Percentiles rank a stretch among this genome's conserved stretches.
Conservation (phyloP, 92 coral and sea anemone genomes). For the Phenganax stokvisi region DNA sequence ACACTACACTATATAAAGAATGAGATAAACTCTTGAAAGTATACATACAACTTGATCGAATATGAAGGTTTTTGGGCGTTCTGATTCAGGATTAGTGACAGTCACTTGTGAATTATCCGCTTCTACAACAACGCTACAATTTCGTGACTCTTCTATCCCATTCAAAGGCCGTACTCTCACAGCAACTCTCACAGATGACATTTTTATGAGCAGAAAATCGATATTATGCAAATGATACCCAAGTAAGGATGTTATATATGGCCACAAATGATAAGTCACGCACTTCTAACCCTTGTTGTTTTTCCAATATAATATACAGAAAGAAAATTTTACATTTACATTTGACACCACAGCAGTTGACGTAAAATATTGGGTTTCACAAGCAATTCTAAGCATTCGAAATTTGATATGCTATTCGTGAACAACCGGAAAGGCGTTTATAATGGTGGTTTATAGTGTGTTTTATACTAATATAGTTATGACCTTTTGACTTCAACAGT, state of each 20-base stretch:
- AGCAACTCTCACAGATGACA: conserved; percentile 62
- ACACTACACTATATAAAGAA: neutral
- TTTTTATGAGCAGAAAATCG: conserved; percentile 26
- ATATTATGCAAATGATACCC: conserved; percentile 31
- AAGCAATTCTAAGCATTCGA: conserved; percentile 32
- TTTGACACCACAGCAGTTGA: conserved; percentile 1
- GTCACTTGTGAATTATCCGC: conserved; percentile 60
- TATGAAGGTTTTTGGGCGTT: conserved; percentile 67
- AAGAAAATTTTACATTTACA: neutral
- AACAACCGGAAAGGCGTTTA: conserved; percentile 30
- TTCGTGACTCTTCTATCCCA: conserved; percentile 61
- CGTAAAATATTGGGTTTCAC: conserved; percentile 19
- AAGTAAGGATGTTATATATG: neutral
- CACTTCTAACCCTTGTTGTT: neutral
- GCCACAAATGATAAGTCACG: conserved; percentile 3
- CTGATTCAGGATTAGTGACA: conserved; percentile 68
- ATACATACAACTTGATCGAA: conserved; percentile 82
- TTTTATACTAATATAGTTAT: neutral
- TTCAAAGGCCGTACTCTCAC: conserved; percentile 71
- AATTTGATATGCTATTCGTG: conserved; percentile 4
- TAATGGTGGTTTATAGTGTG: neutral
- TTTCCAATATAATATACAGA: neutral
- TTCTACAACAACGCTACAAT: conserved; percentile 60
- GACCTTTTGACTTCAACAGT: neutral
- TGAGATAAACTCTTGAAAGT: conserved; percentile 17